Percentiles rank a stretch among this genome's conserved stretches.
Conservation (phyloP, 2,888 invertebrate species). For the Orchesella flavescens region DNA sequence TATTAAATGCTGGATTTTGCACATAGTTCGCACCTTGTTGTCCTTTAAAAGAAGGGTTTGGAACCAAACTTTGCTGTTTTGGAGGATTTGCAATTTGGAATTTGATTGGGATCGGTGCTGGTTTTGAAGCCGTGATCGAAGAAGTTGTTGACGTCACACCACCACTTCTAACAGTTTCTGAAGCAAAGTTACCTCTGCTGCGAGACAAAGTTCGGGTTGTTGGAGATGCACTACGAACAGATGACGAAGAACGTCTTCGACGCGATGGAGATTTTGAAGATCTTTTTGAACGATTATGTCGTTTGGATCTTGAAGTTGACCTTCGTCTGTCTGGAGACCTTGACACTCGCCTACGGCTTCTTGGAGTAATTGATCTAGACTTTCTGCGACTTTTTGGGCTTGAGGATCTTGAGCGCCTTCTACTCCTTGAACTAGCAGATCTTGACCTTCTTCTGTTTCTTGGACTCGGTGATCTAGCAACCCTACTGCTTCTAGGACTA, state of each 20-base stretch:
- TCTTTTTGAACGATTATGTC: not conserved
- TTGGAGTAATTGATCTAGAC: slow-evolving; percentile 5
- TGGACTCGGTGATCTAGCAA: slow-evolving; percentile 15
- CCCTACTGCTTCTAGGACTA: slow-evolving; percentile 13
- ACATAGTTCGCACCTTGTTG: not conserved
- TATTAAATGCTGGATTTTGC: slow-evolving; percentile 20
- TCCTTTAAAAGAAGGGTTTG: slow-evolving; percentile 30
- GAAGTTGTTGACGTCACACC: not conserved
- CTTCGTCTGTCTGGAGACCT: slow-evolving; percentile 14
- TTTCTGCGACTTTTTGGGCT: not conserved
- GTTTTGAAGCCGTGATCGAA: not conserved
- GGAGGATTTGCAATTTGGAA: slow-evolving; percentile 31
- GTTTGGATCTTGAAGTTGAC: not conserved
- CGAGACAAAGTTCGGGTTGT: not conserved
- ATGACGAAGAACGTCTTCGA: slow-evolving; percentile 16
- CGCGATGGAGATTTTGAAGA: not conserved
- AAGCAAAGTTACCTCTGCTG: not conserved
- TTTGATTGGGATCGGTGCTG: slow-evolving; percentile 23
- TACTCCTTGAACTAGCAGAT: slow-evolving; percentile 15
- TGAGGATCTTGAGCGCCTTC: slow-evolving; percentile 2
- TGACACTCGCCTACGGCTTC: not conserved
- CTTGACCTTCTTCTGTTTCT: slow-evolving; percentile 4
- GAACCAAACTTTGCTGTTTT: not conserved
- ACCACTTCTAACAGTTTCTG: too few relatives aligned
- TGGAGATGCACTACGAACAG: not conserved